Conservation (phyloP, 2,888 invertebrate genomes). For the Julus scandinavius region DNA sequence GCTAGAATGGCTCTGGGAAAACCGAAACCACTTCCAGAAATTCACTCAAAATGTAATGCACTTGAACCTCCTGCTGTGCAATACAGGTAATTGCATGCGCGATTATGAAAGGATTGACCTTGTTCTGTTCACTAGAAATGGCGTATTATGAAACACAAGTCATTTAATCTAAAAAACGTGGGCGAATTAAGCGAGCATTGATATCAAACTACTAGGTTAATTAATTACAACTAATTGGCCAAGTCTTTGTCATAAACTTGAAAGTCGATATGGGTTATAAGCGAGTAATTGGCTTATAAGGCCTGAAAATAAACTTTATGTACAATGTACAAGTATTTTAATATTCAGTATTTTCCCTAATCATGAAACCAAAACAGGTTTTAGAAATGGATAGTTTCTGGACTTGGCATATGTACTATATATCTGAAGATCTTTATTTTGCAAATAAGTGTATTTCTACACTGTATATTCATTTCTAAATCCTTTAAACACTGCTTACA, state of each 20-base stretch:
- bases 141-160: slow-evolving; percentile 10
- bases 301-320: neutral
- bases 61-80: neutral
- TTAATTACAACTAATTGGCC: slow-evolving; percentile 3
- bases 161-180: neutral
- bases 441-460: too few relatives aligned
- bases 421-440: too few relatives aligned
- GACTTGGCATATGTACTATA: too few relatives aligned
- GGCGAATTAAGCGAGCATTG: neutral
- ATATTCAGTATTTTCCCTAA: too few relatives aligned
- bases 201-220: neutral
- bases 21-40: neutral
- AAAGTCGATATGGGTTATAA: neutral
- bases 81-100: neutral
- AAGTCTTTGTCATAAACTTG: neutral
- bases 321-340: neutral
- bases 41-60: neutral
- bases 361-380: neutral
- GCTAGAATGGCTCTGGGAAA: neutral
- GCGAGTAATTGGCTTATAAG: neutral
- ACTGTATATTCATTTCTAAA: too few relatives aligned
- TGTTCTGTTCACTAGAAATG: neutral
- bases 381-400: neutral
- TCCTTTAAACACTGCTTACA: too few relatives aligned
- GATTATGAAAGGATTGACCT: slow-evolving; percentile 3